Conservation (phyloP, 2,113 vertebrate genomes). For the Gambusia holbrooki region DNA sequence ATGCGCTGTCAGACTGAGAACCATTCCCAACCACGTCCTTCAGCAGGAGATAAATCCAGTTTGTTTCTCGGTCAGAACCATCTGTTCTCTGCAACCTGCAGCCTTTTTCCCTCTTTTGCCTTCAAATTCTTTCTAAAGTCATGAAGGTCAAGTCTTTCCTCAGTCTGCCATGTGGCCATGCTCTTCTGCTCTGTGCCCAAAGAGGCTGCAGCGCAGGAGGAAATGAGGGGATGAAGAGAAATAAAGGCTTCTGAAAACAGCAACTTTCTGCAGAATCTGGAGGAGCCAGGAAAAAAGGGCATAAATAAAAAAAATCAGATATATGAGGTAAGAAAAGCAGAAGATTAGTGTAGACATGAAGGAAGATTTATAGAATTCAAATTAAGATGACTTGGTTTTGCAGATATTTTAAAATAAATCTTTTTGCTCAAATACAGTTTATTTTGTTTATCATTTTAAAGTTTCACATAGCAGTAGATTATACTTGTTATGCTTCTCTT, state of each 20-base stretch:
- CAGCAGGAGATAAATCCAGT: conserved; percentile 33
- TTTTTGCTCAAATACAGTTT: too few species aligned
- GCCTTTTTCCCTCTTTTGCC: conserved; percentile 41
- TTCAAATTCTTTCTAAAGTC: conserved; percentile 53
- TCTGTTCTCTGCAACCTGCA: conserved; percentile 29
- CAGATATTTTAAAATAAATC: too few species aligned
- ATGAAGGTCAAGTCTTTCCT: conserved; percentile 34
- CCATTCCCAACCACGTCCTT: conserved; percentile 47
- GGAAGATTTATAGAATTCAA: too few species aligned
- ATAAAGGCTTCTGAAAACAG: conserved; percentile 49
- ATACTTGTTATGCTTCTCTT: too few species aligned
- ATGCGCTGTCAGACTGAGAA: conserved; percentile 30
- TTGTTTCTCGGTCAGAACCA: conserved; percentile 27
- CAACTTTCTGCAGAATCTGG: conserved; percentile 47
- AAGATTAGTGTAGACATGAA: too few species aligned
- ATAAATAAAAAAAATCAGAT: conserved; percentile 38
- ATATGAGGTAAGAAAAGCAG: neutral
- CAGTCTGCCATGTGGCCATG: conserved; percentile 52
- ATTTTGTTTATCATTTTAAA: too few species aligned
- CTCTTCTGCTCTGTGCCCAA: conserved; percentile 40
- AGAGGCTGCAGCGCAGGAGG: conserved; percentile 58
- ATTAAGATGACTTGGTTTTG: too few species aligned
- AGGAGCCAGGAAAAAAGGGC: conserved; percentile 34
- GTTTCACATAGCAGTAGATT: too few species aligned
- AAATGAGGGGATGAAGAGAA: conserved; percentile 55